Evolutionary conservation across 92 coral and sea anemone genomes (phyloP), one percentile per base, ranked within the genome.

Genomic region (Muricea muricata): DNA sequence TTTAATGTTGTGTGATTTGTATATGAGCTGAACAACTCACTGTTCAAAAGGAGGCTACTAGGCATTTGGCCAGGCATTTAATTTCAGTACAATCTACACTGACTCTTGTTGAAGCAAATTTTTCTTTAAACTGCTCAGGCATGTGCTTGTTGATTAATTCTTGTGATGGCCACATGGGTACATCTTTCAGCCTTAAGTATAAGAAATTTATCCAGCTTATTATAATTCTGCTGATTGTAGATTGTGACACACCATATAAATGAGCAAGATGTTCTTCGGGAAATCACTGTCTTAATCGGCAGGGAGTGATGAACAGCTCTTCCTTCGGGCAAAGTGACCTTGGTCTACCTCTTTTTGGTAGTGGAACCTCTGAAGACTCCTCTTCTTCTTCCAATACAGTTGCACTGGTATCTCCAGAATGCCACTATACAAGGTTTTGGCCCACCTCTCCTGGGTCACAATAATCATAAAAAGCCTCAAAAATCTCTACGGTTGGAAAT

Each of bases 21-120:
- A 81, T 90, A 87, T 6, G 87, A 42, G 47, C 93, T 90, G 67
- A 80, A 90, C 12, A 85, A 71, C 52, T 84, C 69, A 69, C 87
- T 74, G 81, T 90, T 85, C 23, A 90, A 69, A 18, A 32, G 88
- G 26, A 90, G 86, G 84, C 91, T 91, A 75, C 85, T 79, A 20
- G 91, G 88, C 91, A 91, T 91, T 79, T 91, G n/a, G n/a, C n/a
- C n/a, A n/a, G 94, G 40, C 94, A 84, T 60, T 65, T 80, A 1
- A 91, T 55, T 66, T 91, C 94, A 54, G 91, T 88, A 47, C 94
- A 91, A 65, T 85, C 94, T 56, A 91, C 84, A n/a, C 88, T 85
- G 40, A 88, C 90, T 47, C 85, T 69, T 1, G 90, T 88, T 26
- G 76, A 73, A 7, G 87, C 85, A 72, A 63, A 91, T 35, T 91